Evolutionary conservation across 2,113 vertebrate genomes (phyloP).

Genomic region (Stercorarius parasiticus): DNA sequence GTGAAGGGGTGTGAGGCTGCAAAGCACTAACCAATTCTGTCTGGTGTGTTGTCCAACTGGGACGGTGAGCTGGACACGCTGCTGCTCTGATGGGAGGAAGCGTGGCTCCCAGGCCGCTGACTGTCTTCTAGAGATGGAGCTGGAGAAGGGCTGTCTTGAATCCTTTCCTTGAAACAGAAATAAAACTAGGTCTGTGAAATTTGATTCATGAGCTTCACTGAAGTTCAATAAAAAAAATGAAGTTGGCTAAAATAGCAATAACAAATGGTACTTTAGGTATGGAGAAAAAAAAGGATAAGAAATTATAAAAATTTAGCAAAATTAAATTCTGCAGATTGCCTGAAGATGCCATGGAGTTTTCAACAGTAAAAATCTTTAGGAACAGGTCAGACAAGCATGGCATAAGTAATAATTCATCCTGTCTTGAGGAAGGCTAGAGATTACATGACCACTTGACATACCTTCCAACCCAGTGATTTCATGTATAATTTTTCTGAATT

Average conservation of each 20-base stretch:
- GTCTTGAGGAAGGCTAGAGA: not conserved
- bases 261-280: not conserved
- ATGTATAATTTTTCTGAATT: not conserved
- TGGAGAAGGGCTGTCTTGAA: conserved; percentile 88
- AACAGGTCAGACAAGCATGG: not conserved
- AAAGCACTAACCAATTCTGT: conserved; percentile 82
- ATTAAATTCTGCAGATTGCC: not conserved
- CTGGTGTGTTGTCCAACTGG: conserved; percentile 78
- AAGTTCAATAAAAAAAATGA: not conserved
- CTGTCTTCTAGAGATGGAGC: conserved; percentile 84
- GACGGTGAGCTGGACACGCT: conserved; percentile 88
- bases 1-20: not conserved
- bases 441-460: not conserved
- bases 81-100: conserved; percentile 88
- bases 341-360: not conserved
- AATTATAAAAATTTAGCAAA: not conserved
- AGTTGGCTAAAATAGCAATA: not conserved
- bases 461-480: not conserved
- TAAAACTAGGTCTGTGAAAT: not conserved
- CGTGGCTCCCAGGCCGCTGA: conserved; percentile 79
- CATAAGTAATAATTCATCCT: not conserved
- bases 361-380: not conserved
- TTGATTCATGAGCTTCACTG: not conserved
- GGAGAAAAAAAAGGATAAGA: not conserved
- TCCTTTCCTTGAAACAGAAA: conserved; percentile 79